Conservation (phyloP, 53 echinoderm and acorn worm genomes). For the Luidia sarsii region DNA sequence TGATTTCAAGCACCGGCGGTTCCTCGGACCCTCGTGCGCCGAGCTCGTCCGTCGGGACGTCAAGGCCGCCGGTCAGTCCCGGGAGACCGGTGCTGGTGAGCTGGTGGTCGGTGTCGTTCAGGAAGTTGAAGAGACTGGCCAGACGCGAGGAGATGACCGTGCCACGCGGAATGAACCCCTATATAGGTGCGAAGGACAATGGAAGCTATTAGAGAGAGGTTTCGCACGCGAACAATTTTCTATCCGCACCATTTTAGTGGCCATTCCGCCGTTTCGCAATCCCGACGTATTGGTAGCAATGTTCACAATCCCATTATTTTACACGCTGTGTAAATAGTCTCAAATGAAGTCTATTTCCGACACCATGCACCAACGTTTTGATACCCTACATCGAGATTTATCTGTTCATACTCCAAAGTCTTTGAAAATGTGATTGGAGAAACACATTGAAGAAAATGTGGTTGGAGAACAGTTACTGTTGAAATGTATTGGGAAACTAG, state of each 20-base stretch:
- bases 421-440: no score
- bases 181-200: neutral
- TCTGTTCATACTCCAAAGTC: no score
- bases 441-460: no score
- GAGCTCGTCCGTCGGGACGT: neutral
- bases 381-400: no score
- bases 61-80: neutral
- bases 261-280: no score
- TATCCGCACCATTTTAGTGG: neutral
- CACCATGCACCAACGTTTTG: no score
- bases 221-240: neutral
- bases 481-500: no score
- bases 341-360: no score
- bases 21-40: neutral
- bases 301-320: no score
- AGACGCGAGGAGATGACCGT: neutral
- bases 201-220: neutral
- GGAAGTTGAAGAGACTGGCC: neutral
- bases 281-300: no score
- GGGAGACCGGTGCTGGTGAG: neutral
- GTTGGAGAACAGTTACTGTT: no score
- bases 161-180: slow-evolving; percentile 25
- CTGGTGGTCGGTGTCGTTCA: neutral
- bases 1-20: neutral
- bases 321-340: no score